A percentile compares a stretch with the other conserved stretches of the same genome.
Conservation (phyloP, 2,888 invertebrate genomes). For the Noctuana brunneofusca region DNA sequence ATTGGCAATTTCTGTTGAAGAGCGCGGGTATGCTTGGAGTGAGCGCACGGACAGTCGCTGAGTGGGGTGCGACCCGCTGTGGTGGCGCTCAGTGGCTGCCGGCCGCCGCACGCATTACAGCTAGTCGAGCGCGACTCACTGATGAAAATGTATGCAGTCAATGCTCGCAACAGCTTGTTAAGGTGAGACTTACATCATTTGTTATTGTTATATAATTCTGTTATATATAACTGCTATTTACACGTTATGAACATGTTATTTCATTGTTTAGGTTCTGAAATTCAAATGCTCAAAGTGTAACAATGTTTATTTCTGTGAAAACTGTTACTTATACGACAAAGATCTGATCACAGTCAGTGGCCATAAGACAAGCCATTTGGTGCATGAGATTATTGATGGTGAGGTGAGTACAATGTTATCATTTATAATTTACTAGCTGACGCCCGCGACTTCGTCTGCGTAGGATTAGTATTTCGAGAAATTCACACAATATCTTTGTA, state of each 20-base stretch:
- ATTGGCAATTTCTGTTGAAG: slow-evolving; percentile 70
- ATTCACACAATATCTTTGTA: too few relatives aligned
- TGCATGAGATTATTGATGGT: slow-evolving; percentile 72
- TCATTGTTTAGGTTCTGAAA: slow-evolving; percentile 60
- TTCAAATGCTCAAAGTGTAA: slow-evolving; percentile 75
- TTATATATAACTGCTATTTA: too few relatives aligned
- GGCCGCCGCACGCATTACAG: slow-evolving; percentile 53
- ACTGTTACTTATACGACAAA: slow-evolving; percentile 73
- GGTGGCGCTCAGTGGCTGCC: slow-evolving; percentile 62
- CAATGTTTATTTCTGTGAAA: slow-evolving; percentile 72
- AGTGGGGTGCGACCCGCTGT: slow-evolving; percentile 85
- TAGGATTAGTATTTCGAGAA: too few relatives aligned
- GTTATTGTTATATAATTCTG: too few relatives aligned
- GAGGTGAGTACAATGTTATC: slow-evolving; percentile 60
- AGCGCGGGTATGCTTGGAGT: slow-evolving; percentile 88
- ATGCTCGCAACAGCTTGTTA: slow-evolving; percentile 58
- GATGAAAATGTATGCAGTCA: slow-evolving; percentile 50
- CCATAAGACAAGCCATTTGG: slow-evolving; percentile 73
- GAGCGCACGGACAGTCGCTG: slow-evolving; percentile 85
- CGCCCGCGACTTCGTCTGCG: too few relatives aligned
- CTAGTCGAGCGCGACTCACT: slow-evolving; percentile 49
- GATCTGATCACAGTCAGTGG: slow-evolving; percentile 57
- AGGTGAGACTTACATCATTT: slow-evolving; percentile 48
- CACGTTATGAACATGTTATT: not conserved
- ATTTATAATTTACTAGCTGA: not conserved